phyloP scores from a whole-genome alignment of 2,888 invertebrate genomes.

The Drosophila diplacantha region DNA sequence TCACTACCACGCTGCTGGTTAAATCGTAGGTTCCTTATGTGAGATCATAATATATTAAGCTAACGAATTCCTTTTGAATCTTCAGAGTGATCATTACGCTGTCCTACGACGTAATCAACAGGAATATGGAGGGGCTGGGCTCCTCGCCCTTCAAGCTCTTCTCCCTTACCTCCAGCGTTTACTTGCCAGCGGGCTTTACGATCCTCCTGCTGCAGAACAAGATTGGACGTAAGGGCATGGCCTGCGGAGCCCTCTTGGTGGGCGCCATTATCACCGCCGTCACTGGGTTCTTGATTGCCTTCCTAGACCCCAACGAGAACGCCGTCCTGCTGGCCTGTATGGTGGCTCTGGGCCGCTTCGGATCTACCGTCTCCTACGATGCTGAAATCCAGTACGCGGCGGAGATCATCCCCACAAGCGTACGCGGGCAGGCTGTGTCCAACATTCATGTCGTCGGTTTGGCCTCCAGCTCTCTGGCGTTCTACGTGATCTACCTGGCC shows the following conservation, averaged over 20 bases:
- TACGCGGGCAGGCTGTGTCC: conserved; percentile 82
- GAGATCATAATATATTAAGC: too few species aligned
- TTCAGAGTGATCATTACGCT: conserved; percentile 80
- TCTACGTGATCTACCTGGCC: conserved; percentile 80
- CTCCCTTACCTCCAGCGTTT: conserved; percentile 79
- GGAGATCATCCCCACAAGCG: conserved; percentile 82
- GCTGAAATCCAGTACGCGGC: conserved; percentile 83
- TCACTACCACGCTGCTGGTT: conserved; percentile 80
- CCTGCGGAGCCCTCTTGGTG: conserved; percentile 79
- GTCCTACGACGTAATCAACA: conserved; percentile 80
- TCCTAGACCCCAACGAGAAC: conserved; percentile 70
- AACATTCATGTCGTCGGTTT: conserved; percentile 82
- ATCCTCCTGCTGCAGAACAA: conserved; percentile 75
- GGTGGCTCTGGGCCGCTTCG: conserved; percentile 79
- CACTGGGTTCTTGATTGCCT: conserved; percentile 78
- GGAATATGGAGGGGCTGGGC: conserved; percentile 80
- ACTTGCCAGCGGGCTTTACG: conserved; percentile 79
- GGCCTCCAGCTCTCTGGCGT: conserved; percentile 80
- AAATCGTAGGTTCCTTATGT: conserved; percentile 79
- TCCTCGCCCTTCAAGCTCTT: conserved; percentile 80
- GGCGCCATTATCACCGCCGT: conserved; percentile 79
- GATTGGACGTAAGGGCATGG: conserved; percentile 79
- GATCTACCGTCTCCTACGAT: conserved; percentile 81
- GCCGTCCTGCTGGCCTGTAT: conserved; percentile 77
- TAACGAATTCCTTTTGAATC: neutral